phyloP scores from a whole-genome alignment of 2,888 invertebrate genomes.

The Acrocyrtus sp. region DNA sequence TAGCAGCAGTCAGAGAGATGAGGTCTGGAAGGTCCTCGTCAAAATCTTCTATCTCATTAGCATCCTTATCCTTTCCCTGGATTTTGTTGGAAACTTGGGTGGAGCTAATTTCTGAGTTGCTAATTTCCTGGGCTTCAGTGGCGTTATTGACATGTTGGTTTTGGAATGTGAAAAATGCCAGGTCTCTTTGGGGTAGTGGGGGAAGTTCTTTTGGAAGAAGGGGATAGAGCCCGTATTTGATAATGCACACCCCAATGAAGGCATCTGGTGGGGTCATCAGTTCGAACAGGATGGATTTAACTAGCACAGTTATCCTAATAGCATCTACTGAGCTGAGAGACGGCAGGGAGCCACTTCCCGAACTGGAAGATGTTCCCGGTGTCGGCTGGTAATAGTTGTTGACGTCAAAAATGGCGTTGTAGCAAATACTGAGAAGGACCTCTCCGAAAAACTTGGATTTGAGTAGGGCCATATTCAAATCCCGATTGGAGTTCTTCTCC shows the following conservation, averaged over 20 bases:
- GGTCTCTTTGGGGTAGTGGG: slow-evolving; percentile 56
- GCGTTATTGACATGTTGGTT: slow-evolving; percentile 42
- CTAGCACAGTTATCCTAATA: slow-evolving; percentile 52
- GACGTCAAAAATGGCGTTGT: slow-evolving; percentile 53
- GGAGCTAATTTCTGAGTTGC: neutral
- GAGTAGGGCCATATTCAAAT: slow-evolving; percentile 57
- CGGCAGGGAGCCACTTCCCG: neutral
- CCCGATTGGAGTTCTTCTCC: slow-evolving; percentile 57
- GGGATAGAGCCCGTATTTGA: slow-evolving; percentile 61
- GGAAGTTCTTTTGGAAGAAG: slow-evolving; percentile 61
- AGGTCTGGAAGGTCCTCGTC: slow-evolving; percentile 25
- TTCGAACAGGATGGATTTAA: slow-evolving; percentile 60
- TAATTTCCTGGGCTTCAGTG: slow-evolving; percentile 35
- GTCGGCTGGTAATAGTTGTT: slow-evolving; percentile 24
- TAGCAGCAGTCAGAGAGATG: slow-evolving; percentile 8
- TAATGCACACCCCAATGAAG: slow-evolving; percentile 56
- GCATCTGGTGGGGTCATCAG: slow-evolving; percentile 63
- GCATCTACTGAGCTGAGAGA: slow-evolving; percentile 50
- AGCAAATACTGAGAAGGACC: slow-evolving; percentile 59
- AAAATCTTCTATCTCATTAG: slow-evolving; percentile 10
- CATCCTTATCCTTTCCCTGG: neutral
- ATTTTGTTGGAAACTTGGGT: neutral
- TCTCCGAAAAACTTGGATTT: slow-evolving; percentile 59
- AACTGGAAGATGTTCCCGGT: slow-evolving; percentile 15
- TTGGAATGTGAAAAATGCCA: slow-evolving; percentile 58